Evolutionary conservation across 1,140 invertebrate species (phyloP).

Genomic region (Anastatus disparis): DNA sequence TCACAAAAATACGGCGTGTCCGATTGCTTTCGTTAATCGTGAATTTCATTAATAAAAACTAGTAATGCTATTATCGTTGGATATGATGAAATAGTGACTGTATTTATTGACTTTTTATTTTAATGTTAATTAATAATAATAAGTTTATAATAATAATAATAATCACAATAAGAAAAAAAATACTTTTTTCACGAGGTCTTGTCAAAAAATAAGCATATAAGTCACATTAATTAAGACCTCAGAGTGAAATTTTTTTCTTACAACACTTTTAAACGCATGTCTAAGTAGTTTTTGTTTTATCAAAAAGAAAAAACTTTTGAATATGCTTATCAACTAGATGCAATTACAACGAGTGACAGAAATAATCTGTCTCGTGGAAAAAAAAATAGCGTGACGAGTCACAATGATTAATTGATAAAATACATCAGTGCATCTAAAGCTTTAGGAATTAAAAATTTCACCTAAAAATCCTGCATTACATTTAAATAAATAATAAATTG

Average conservation of each 20-base stretch:
- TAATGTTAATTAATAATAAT: background rate
- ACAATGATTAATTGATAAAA: too few species aligned
- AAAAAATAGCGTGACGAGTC: too few species aligned
- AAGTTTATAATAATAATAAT: background rate
- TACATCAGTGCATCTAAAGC: too few species aligned
- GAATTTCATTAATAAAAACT: conserved; percentile 9
- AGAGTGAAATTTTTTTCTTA: conserved; percentile 5
- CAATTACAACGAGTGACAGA: background rate
- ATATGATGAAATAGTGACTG: background rate
- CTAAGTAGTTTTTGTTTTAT: background rate
- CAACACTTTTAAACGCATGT: background rate
- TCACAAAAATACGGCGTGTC: conserved; percentile 6
- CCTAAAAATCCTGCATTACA: too few species aligned
- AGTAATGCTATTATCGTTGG: background rate
- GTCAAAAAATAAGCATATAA: conserved; percentile 17
- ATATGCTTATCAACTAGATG: conserved; percentile 8
- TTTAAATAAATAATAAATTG: too few species aligned
- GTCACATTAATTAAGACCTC: conserved; percentile 24
- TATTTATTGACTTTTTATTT: background rate
- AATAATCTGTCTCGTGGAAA: background rate
- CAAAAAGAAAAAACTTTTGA: background rate
- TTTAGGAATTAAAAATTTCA: too few species aligned
- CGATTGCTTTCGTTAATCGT: background rate
- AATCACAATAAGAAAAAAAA: conserved; percentile 25
- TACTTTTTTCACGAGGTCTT: conserved; percentile 3